Evolutionary conservation across 2,888 invertebrate genomes (phyloP).

Genomic region (Oegoconia quadripuncta): DNA sequence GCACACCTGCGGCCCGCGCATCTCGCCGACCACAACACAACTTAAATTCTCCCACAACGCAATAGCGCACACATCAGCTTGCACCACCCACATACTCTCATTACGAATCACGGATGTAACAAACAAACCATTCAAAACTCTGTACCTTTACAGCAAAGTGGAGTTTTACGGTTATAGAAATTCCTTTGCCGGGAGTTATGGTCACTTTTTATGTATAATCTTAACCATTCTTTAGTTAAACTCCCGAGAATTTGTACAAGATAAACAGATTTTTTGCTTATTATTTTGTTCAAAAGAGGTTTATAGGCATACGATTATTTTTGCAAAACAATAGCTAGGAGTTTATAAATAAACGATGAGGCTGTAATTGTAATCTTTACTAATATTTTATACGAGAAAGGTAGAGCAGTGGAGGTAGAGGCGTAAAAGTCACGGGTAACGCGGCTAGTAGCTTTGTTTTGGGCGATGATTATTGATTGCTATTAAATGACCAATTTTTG

Average conservation of each 20-base stretch:
- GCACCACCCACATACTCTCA: slow-evolving; percentile 43
- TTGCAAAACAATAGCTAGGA: no score
- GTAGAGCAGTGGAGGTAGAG: no score
- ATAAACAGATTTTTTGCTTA: slow-evolving; percentile 25
- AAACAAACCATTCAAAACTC: slow-evolving; percentile 74
- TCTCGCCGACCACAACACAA: slow-evolving; percentile 38
- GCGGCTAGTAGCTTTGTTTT: no score
- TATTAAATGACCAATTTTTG: no score
- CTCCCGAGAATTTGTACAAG: no score
- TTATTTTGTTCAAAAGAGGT: not conserved
- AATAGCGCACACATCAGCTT: slow-evolving; percentile 21
- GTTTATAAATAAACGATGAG: no score
- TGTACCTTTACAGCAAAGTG: slow-evolving; percentile 68
- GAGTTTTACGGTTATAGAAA: slow-evolving; percentile 63
- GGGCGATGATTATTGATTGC: no score
- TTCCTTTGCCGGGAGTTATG: slow-evolving; percentile 56
- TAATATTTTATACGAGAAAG: no score
- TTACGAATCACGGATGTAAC: slow-evolving; percentile 76
- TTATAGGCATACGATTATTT: not conserved
- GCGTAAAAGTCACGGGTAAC: no score
- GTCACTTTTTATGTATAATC: slow-evolving; percentile 44
- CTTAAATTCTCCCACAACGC: slow-evolving; percentile 17
- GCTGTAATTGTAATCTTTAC: no score
- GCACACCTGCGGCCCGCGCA: slow-evolving; percentile 74
- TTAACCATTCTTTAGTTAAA: slow-evolving; percentile 32